Base-by-base conservation (phyloP, 35 echinoderm and acorn worm genomes). In the Lytechinus variegatus region DNA sequence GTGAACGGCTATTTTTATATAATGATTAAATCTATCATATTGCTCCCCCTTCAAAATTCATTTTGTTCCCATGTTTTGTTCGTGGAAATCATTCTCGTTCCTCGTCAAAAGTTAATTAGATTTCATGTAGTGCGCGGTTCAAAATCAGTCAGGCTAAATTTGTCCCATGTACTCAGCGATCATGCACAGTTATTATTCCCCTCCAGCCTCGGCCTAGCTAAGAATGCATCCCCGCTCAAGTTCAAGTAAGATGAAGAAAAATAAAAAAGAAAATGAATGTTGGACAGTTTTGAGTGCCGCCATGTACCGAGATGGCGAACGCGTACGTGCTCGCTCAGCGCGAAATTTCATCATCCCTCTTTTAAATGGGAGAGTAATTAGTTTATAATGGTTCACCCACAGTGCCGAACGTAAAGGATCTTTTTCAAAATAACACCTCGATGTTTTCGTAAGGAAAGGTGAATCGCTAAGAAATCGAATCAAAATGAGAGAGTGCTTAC, bases 361-460 rank as follows among this genome's bases (percentile, higher is more conserved):
- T 4, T 9, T 52, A 90, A 90, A 90, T 7, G 88, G 88, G 52
- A 52, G n/a, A 90, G 10, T 90, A 90, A 90, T 90, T 90, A 90
- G 88, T 90, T 90, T 90, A 90, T 90, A 90, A 90, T 90, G 88
- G 88, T 90, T 52, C 88, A 90, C 88, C 88, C 88, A 90, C 88
- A 52, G 88, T 90, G 88, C 88, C 88, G 52, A 90, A 90, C 88
- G 88, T 90, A 14, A 52, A 54, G 52, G 88, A 90, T 90, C 88
- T 54, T 54, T 90, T 90, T 90, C 88, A 44, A 90, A 52, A 54
- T 90, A 52, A 90, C 88, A 90, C 88, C 88, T 90, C 88, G 9
- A 54, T 90, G 88, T 90, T 90, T 90, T 90, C 88, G 28, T 90
- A 24, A 54, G 29, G 88, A 54, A 90, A 90, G 88, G 88, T 90